These are phyloP conservation scores for Acanthurus lineatus DNA, from an alignment of 2,797 vertebrate genomes.

Conservation along the genomic window DNA sequence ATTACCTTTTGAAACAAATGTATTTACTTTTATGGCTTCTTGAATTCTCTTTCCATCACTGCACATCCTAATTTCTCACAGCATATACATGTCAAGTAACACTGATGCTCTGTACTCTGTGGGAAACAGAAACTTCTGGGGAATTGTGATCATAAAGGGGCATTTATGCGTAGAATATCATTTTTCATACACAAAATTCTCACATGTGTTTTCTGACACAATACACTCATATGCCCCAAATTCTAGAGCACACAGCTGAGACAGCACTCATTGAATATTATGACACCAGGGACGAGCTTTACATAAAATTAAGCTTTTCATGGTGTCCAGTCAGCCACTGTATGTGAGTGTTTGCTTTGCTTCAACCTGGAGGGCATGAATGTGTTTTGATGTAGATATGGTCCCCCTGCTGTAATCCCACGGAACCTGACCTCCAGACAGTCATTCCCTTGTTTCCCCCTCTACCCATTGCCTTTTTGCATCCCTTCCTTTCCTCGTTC, in stretches of 20 bases:
- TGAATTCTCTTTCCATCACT: no score
- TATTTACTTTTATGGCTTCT: no score
- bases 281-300: conserved; percentile 25
- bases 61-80: no score
- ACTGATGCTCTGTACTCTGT: background rate
- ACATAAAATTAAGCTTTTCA: conserved; percentile 33
- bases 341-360: conserved; percentile 19
- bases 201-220: background rate
- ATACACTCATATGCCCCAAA: background rate
- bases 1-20: no score
- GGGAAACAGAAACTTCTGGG: background rate
- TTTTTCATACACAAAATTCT: background rate
- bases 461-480: conserved; percentile 10
- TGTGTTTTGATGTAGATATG: conserved; percentile 48
- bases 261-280: conserved; percentile 24
- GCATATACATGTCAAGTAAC: background rate
- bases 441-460: background rate
- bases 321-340: conserved; percentile 19
- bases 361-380: conserved; percentile 24
- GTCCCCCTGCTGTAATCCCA: conserved; percentile 22
- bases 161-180: background rate
- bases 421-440: conserved; percentile 31
- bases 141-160: conserved; percentile 2
- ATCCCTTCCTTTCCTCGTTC: conserved; percentile 16
- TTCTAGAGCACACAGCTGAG: conserved; percentile 17